Conservation (phyloP, 2,797 vertebrate genomes). For the Scleropages formosus region DNA sequence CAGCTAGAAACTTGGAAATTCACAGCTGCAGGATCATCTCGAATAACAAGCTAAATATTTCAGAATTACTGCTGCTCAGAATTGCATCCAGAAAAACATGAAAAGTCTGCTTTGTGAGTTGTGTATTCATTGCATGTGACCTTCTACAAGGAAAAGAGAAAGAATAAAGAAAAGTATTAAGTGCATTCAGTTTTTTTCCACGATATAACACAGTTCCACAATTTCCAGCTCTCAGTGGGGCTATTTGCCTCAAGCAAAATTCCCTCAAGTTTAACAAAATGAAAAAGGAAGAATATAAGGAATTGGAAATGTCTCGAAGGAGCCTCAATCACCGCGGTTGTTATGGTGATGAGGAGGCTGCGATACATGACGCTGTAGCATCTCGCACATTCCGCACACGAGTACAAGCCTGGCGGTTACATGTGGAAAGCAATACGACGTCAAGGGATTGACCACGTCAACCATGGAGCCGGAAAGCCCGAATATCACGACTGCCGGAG, state of each 20-base stretch:
- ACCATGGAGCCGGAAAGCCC: too few relatives aligned
- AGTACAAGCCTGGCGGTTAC: too few relatives aligned
- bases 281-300: slow-evolving; percentile 9
- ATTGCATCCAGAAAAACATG: slow-evolving; percentile 2
- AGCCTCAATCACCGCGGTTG: slow-evolving; percentile 4
- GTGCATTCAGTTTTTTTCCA: slow-evolving; percentile 27
- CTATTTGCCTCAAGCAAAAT: slow-evolving; percentile 11
- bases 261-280: slow-evolving; percentile 30
- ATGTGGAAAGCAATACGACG: too few relatives aligned
- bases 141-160: slow-evolving; percentile 16
- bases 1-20: slow-evolving; percentile 60
- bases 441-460: too few relatives aligned
- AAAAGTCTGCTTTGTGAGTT: slow-evolving; percentile 18
- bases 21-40: background rate
- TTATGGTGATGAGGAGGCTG: slow-evolving; percentile 18
- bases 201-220: background rate
- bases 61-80: background rate
- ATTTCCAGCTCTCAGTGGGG: slow-evolving; percentile 9
- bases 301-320: slow-evolving; percentile 15
- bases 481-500: too few relatives aligned
- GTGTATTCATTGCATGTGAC: slow-evolving; percentile 25
- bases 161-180: slow-evolving; percentile 29
- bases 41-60: slow-evolving; percentile 18
- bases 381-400: background rate
- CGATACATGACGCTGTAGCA: background rate